phyloP scores from a whole-genome alignment of 2,797 vertebrate species.

The Acipenser oxyrinchus region DNA sequence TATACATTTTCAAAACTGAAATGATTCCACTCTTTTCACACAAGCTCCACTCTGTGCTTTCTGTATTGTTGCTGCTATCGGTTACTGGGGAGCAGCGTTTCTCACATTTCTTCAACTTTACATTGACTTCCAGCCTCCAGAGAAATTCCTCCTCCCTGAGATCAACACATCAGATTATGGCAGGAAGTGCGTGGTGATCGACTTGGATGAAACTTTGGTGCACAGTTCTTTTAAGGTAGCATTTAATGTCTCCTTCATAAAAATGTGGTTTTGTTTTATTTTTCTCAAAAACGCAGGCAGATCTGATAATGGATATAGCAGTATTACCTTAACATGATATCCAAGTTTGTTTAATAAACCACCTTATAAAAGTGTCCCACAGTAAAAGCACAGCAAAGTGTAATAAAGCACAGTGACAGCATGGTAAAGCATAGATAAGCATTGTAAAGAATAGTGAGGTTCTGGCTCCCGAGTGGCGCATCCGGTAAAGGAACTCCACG shows the following conservation, averaged over 20 bases:
- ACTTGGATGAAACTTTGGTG: slow-evolving; percentile 93
- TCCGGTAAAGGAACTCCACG: too few species aligned
- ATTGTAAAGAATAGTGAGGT: too few species aligned
- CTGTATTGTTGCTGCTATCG: neutral
- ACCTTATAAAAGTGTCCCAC: too few species aligned
- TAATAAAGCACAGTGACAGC: too few species aligned
- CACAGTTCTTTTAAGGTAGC: slow-evolving; percentile 99
- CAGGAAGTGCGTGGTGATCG: slow-evolving; percentile 96
- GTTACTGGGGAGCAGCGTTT: neutral
- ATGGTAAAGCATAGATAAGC: too few species aligned
- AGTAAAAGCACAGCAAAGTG: too few species aligned
- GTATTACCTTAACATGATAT: too few species aligned
- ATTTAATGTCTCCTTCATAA: neutral
- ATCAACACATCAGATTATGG: slow-evolving; percentile 82
- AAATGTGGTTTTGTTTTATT: neutral
- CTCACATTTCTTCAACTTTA: slow-evolving; percentile 19
- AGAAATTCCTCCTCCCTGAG: slow-evolving; percentile 92
- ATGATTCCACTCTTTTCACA: neutral
- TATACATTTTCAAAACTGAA: neutral
- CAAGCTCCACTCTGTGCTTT: neutral
- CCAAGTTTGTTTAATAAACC: too few species aligned
- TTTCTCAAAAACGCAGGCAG: neutral
- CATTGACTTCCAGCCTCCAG: slow-evolving; percentile 65
- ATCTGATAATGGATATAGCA: neutral
- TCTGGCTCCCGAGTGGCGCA: too few species aligned